Base-by-base conservation (phyloP, 1,140 invertebrate genomes). In the Subanguina moxae region DNA sequence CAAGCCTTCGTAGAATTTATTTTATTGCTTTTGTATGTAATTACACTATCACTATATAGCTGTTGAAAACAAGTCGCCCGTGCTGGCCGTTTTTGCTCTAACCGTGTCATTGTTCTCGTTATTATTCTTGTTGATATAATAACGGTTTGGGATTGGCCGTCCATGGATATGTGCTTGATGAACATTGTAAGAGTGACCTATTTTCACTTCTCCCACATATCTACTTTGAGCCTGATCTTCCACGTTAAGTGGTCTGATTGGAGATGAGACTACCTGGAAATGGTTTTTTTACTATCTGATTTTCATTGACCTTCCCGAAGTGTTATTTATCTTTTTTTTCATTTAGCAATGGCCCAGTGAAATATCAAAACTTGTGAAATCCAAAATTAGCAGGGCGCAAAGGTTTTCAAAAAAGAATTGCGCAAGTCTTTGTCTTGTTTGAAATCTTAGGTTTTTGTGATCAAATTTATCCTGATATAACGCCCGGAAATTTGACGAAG, bases 191-290 rank as follows among this genome's bases (percentile, higher is more conserved):
- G n/a, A 21, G 19, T 43, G 28, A n/a, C 8, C 15, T 5, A 65
- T 65, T 65, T 65, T 65, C 19, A 65, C 64, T 27, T 65, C 64
- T 19, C 56, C 64, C 57, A 65, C 63, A n/a, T 65, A 65, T 11
- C 64, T 57, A 25, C 23, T 57, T 42, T 32, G 28, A 15, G 43
- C 8, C 0, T 57, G 64, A 13, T 30, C 42, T n/a, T 57, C n/a
- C 17, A 15, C n/a, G 64, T 27, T 27, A 32, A 13, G 61, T 25
- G 17, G 61, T 17, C 32, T 38, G 15, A 5, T 42, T 48, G 3
- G 46, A 28, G 38, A 52, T 52, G 48, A 25, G 7, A 52, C n/a
- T 25, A 52, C 48, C 48, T 52, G 48, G 3, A 52, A 52, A 21
- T 52, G 23, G 3, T 38, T 5, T 38, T 38, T 38, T 38, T 11